Conservation (phyloP, 2,797 vertebrate genomes). For the Merluccius polli region DNA sequence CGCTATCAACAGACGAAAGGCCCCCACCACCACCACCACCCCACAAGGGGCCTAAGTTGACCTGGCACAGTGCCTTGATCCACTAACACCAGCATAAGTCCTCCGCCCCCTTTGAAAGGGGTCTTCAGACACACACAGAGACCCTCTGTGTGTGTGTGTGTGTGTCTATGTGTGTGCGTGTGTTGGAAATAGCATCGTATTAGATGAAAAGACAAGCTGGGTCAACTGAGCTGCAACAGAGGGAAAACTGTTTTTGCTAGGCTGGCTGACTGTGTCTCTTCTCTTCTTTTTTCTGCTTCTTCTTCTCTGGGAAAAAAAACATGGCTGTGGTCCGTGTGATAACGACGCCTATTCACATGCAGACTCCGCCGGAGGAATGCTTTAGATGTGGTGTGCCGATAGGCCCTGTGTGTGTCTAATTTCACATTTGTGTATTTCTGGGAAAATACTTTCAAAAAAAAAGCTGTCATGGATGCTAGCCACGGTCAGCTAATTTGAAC, state of each 20-base stretch:
- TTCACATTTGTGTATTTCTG: constrained; percentile 58
- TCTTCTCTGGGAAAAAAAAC: constrained; percentile 50
- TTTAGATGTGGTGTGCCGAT: constrained; percentile 43
- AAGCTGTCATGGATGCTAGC: constrained; percentile 38
- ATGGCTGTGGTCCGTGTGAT: constrained; percentile 38
- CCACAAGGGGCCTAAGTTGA: background rate
- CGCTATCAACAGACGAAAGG: background rate
- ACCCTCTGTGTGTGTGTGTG: constrained; percentile 8
- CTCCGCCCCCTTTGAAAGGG: constrained; percentile 32
- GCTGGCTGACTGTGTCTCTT: background rate
- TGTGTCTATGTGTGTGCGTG: constrained; percentile 29
- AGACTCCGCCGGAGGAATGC: constrained; percentile 26
- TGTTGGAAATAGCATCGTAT: constrained; percentile 64
- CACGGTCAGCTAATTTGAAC: constrained; percentile 47
- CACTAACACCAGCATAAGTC: constrained; percentile 39
- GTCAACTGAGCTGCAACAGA: constrained; percentile 65
- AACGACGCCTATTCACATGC: constrained; percentile 56
- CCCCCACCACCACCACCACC: too few species aligned
- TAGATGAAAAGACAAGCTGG: constrained; percentile 61
- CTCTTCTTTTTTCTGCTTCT: background rate
- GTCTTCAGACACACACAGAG: constrained; percentile 43
- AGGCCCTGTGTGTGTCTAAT: constrained; percentile 55
- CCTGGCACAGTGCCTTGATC: constrained; percentile 29
- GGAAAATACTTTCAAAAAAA: constrained; percentile 28
- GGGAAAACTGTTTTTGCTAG: constrained; percentile 67